These are phyloP conservation scores for Teinopalpus imperialis DNA, from an alignment of 2,888 invertebrate genomes.

Conservation along the genomic window DNA sequence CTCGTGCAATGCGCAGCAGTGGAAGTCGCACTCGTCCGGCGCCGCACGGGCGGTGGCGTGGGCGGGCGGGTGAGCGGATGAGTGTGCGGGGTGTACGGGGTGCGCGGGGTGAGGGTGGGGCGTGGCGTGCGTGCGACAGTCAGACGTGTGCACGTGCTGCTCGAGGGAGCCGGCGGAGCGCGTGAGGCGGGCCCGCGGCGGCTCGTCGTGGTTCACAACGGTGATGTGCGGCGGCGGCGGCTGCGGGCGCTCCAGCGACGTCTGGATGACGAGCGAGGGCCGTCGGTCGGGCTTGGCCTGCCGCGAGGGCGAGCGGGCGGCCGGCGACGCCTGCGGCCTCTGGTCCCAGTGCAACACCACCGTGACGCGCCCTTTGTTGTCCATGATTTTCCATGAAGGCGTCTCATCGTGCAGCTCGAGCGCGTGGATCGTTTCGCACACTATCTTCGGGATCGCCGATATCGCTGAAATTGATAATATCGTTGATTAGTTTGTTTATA, in stretches of 20 bases:
- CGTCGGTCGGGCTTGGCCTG: slow-evolving; percentile 81
- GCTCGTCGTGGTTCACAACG: slow-evolving; percentile 96
- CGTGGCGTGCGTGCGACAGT: slow-evolving; percentile 87
- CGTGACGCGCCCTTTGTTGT: slow-evolving; percentile 98
- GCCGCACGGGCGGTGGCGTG: slow-evolving; percentile 76
- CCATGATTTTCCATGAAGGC: slow-evolving; percentile 99
- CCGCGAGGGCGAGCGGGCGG: slow-evolving; percentile 78
- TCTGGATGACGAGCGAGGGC: slow-evolving; percentile 88
- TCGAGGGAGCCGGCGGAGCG: slow-evolving; percentile 85
- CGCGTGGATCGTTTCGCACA: slow-evolving; percentile 98
- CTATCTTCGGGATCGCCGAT: slow-evolving; percentile 97
- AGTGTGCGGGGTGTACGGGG: slow-evolving; percentile 73
- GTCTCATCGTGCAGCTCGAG: slow-evolving; percentile 97
- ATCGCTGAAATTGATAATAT: slow-evolving; percentile 85
- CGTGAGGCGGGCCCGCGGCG: slow-evolving; percentile 88
- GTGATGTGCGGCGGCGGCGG: slow-evolving; percentile 93
- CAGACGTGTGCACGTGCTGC: slow-evolving; percentile 85
- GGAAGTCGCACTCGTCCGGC: slow-evolving; percentile 96
- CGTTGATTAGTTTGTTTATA: background rate
- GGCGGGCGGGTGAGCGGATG: slow-evolving; percentile 86
- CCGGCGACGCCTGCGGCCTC: slow-evolving; percentile 86
- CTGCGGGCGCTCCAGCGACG: slow-evolving; percentile 87
- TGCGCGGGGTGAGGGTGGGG: slow-evolving; percentile 80
- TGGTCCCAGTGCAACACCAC: slow-evolving; percentile 98
- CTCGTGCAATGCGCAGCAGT: slow-evolving; percentile 96